Conservation (phyloP, 2,113 vertebrate species). For the Lagopus muta region DNA sequence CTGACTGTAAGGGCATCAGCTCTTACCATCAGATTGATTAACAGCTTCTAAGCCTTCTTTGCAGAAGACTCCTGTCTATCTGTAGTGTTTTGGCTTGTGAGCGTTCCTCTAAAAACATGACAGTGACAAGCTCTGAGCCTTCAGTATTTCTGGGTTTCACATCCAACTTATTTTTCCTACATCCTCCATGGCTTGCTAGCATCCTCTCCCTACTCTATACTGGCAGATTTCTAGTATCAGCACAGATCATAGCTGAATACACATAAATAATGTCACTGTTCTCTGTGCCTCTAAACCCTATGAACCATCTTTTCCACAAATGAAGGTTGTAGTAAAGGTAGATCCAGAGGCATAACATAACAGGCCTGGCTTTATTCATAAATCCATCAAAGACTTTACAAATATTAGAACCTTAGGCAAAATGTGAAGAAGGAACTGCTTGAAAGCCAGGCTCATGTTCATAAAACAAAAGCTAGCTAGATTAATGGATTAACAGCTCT, state of each 20-base stretch:
- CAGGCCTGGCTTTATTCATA: background rate
- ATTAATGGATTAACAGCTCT: background rate
- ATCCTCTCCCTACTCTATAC: background rate
- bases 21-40: rapidly evolving
- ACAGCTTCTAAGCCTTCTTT: background rate
- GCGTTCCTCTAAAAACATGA: background rate
- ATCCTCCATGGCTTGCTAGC: background rate
- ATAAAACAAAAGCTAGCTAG: background rate
- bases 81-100: background rate
- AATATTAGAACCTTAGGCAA: constrained; percentile 4
- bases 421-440: constrained; percentile 1
- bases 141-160: background rate
- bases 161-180: background rate
- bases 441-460: background rate
- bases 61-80: background rate
- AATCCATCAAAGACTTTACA: background rate
- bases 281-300: background rate
- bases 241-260: background rate
- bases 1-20: background rate
- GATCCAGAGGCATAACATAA: background rate
- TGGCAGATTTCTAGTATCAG: background rate
- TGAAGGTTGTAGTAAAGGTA: background rate
- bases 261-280: background rate
- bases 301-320: background rate
- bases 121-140: background rate